Evolutionary conservation across 1,140 invertebrate genomes (phyloP).

Genomic region (Delia radicum): DNA sequence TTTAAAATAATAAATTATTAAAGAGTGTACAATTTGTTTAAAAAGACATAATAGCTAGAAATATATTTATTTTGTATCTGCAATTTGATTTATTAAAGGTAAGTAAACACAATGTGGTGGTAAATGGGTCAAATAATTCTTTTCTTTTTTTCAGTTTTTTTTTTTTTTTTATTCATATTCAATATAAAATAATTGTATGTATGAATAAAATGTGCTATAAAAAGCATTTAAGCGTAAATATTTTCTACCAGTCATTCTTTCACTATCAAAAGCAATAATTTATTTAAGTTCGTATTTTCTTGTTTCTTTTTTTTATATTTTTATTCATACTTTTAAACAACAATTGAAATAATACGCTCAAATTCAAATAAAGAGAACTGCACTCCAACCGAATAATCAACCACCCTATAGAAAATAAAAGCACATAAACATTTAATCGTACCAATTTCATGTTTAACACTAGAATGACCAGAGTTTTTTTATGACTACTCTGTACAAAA

Average conservation of each 20-base stretch:
- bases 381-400: background rate
- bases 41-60: too few species aligned
- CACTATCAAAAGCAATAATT: slow-evolving; percentile 1
- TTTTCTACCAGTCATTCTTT: background rate
- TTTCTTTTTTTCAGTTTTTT: background rate
- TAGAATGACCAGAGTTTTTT: too few species aligned
- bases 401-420: background rate
- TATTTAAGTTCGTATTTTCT: background rate
- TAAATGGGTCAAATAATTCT: background rate
- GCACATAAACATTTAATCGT: background rate
- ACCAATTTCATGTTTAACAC: background rate
- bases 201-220: background rate
- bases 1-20: too few species aligned
- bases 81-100: background rate
- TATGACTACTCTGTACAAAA: too few species aligned
- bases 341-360: background rate
- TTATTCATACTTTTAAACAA: background rate
- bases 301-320: background rate
- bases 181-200: background rate
- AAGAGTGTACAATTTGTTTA: too few species aligned
- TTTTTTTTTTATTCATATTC: background rate
- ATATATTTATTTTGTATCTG: background rate
- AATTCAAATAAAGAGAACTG: background rate
- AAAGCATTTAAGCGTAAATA: slow-evolving; percentile 2
- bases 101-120: background rate